Evolutionary conservation across 1,140 invertebrate species (phyloP), one percentile per base, ranked within the genome.

Genomic region (Drosophila sp.): DNA sequence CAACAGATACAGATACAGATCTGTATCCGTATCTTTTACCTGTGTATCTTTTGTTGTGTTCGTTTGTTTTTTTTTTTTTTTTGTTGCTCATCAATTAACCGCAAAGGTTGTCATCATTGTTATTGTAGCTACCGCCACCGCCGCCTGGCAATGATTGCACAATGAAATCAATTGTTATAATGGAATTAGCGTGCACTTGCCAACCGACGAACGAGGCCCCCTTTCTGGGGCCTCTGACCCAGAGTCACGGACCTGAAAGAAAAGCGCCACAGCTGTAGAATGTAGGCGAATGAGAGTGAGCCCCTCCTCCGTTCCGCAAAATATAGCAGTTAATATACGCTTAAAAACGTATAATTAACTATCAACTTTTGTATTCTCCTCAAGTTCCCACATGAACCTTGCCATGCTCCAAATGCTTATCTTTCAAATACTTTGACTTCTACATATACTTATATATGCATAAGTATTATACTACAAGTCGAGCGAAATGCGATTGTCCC

Each of bases 81-180:
- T 38, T 38, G 35, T 38, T 38, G 35, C 64, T 70, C 72, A 89
- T 73, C 79, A 67, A 72, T 54, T 63, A 82, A 70, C 83, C 76
- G 72, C 83, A 79, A 67, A 67, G 23, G 57, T 66, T 74, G 77
- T 60, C 54, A 44, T 82, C 77, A 76, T 71, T 86, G 72, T 63
- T 71, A 70, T 54, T 79, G 64, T 70, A 65, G 56, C 61, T 58
- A 64, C 69, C 84, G 76, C 80, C 66, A 41, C 63, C 55, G 63
- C 71, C 89, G 80, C 79, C 69, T 84, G 84, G 83, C 83, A 89
- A 89, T 83, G 84, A 87, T 87, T 87, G 79, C 85, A 89, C 84
- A 89, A 89, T 90, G 85, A 77, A 89, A 89, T 90, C 84, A 89
- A 89, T 90, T 89, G 85, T 90, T 90, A 83, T 89, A 89, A 89